phyloP scores from a whole-genome alignment of 2,113 vertebrate genomes.

The Hippocampus zosterae region DNA sequence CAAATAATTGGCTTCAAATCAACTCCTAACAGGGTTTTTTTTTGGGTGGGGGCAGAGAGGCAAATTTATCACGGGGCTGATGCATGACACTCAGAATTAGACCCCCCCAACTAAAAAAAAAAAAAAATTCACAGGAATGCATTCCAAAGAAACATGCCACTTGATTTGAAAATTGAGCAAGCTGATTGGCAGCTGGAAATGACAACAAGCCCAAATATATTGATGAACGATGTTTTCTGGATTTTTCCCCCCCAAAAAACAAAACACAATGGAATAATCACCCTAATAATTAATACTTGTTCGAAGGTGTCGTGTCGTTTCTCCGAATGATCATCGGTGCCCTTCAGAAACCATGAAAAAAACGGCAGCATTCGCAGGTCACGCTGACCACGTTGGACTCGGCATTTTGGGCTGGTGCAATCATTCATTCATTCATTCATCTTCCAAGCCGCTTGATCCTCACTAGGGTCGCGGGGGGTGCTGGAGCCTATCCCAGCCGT shows the following conservation, averaged over 20 bases:
- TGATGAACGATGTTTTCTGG: constrained; percentile 20
- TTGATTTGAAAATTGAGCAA: constrained; percentile 58
- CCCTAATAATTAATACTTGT: background rate
- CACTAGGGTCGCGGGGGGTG: too few species aligned
- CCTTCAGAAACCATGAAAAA: constrained; percentile 24
- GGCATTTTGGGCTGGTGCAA: constrained; percentile 33
- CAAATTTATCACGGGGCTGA: background rate
- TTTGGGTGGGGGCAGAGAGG: background rate
- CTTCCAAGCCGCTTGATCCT: too few species aligned
- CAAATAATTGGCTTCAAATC: background rate
- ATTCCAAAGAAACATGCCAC: constrained; percentile 50
- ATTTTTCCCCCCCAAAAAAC: constrained; percentile 5
- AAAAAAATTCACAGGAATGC: background rate
- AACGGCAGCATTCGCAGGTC: constrained; percentile 8
- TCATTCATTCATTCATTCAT: too few species aligned
- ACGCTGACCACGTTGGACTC: constrained; percentile 22
- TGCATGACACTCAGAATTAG: background rate
- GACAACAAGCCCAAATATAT: constrained; percentile 29
- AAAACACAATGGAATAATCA: background rate
- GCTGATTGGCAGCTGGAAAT: constrained; percentile 58
- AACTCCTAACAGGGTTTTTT: background rate
- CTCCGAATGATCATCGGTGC: constrained; percentile 21
- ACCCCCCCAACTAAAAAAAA: background rate
- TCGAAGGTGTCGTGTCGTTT: background rate
- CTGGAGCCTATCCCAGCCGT: too few species aligned